A percentile compares a stretch with the other conserved stretches of the same genome.
Evolutionary conservation across 2,113 vertebrate genomes (phyloP).

Genomic region (Sterrhoptilus dennistouni): DNA sequence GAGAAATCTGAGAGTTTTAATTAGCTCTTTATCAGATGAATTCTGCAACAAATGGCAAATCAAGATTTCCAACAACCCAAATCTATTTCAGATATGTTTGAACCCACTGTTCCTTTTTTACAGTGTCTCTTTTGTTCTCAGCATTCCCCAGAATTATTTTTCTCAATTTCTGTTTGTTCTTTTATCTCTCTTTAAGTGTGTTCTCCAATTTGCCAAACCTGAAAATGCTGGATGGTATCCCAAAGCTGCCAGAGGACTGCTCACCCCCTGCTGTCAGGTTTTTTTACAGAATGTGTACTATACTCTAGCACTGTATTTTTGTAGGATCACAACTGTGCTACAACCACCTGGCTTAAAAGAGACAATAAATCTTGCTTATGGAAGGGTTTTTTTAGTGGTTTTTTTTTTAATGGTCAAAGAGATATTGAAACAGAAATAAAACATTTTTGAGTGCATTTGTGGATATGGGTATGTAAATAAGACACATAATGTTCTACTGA

Average conservation of each 20-base stretch:
- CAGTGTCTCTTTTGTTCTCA: background rate
- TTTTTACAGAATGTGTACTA: slow-evolving; percentile 80
- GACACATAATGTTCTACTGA: background rate
- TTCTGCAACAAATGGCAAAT: background rate
- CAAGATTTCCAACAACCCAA: background rate
- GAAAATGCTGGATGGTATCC: slow-evolving; percentile 88
- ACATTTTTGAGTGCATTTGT: background rate
- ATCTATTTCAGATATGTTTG: background rate
- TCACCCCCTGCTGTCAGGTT: slow-evolving; percentile 59
- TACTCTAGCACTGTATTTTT: slow-evolving; percentile 75
- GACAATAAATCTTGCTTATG: background rate
- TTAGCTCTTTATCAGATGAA: background rate
- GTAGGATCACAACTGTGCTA: background rate
- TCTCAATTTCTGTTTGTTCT: background rate
- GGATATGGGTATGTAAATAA: background rate
- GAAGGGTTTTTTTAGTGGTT: background rate
- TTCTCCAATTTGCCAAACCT: slow-evolving; percentile 95
- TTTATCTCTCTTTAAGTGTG: slow-evolving; percentile 76
- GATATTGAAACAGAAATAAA: background rate
- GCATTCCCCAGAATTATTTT: background rate
- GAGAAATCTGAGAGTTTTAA: background rate
- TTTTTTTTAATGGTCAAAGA: background rate
- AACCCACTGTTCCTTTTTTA: background rate
- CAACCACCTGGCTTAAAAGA: background rate
- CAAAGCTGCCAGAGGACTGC: slow-evolving; percentile 87